A percentile compares a stretch with the other conserved stretches of the same genome.
phyloP scores from a whole-genome alignment of 2,888 invertebrate genomes.

The Drosophila monieri region DNA sequence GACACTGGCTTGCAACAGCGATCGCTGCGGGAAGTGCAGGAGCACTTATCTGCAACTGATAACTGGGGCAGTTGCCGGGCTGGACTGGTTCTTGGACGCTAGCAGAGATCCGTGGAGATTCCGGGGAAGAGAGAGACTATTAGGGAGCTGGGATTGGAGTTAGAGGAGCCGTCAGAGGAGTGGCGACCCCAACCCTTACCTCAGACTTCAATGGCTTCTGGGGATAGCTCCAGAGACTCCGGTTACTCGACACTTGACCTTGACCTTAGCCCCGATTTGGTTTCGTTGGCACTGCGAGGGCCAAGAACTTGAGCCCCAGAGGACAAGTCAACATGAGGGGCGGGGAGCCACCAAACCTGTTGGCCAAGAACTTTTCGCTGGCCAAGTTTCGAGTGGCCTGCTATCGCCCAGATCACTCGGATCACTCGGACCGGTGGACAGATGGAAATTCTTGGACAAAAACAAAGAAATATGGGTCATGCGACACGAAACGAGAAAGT shows the following conservation, averaged over 20 bases:
- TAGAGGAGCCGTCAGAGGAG: background rate
- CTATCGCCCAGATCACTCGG: conserved; percentile 18
- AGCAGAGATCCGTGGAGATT: no score
- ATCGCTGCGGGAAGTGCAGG: conserved; percentile 10
- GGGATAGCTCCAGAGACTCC: no score
- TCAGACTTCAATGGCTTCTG: no score
- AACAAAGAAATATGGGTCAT: conserved; percentile 63
- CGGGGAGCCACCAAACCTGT: conserved; percentile 14
- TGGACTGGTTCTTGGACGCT: background rate
- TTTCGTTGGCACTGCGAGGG: background rate
- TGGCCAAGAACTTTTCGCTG: conserved; percentile 27
- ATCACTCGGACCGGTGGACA: conserved; percentile 29
- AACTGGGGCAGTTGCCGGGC: background rate
- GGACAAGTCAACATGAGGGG: background rate
- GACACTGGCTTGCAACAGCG: conserved; percentile 11
- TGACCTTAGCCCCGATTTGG: conserved; percentile 27
- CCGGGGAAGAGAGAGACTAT: conserved; percentile 10
- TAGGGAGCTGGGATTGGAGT: background rate
- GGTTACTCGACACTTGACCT: conserved; percentile 16
- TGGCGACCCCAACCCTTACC: no score
- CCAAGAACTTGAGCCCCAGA: background rate
- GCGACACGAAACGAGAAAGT: conserved; percentile 68
- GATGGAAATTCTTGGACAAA: conserved; percentile 34
- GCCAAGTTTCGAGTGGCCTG: conserved; percentile 15
- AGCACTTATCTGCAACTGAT: background rate